These are phyloP conservation scores for Catharus minimus DNA, from an alignment of 2,113 vertebrate species.

Conservation along the genomic window DNA sequence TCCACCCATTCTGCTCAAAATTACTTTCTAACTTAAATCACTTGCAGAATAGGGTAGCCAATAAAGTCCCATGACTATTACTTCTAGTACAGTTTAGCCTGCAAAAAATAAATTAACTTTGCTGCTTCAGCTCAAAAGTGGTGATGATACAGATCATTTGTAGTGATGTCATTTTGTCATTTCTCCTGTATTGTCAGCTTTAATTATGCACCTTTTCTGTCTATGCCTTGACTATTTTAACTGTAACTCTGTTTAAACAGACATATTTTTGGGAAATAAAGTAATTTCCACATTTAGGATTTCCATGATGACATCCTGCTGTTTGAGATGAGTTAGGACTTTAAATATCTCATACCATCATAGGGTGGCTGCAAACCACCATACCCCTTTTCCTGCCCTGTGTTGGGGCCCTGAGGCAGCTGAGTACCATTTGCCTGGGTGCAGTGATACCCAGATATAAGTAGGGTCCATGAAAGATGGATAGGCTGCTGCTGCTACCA, in stretches of 20 bases:
- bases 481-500: not conserved
- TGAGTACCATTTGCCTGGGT: rapidly evolving
- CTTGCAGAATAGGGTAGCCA: not conserved
- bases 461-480: not conserved
- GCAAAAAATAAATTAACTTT: not conserved
- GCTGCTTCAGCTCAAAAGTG: not conserved
- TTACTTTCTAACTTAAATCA: not conserved
- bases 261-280: not conserved
- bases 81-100: not conserved
- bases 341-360: not conserved
- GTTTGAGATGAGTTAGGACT: not conserved
- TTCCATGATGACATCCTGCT: not conserved
- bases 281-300: not conserved
- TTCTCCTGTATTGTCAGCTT: not conserved
- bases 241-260: not conserved
- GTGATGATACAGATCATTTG: not conserved
- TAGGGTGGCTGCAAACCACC: not conserved
- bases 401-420: not conserved
- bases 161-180: not conserved
- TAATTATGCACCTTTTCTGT: not conserved
- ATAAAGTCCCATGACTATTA: not conserved
- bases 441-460: not conserved
- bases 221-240: not conserved
- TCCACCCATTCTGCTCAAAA: not conserved
- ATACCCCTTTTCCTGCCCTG: not conserved